Conservation (phyloP, 2,113 vertebrate genomes). For the Brachyistius frenatus region DNA sequence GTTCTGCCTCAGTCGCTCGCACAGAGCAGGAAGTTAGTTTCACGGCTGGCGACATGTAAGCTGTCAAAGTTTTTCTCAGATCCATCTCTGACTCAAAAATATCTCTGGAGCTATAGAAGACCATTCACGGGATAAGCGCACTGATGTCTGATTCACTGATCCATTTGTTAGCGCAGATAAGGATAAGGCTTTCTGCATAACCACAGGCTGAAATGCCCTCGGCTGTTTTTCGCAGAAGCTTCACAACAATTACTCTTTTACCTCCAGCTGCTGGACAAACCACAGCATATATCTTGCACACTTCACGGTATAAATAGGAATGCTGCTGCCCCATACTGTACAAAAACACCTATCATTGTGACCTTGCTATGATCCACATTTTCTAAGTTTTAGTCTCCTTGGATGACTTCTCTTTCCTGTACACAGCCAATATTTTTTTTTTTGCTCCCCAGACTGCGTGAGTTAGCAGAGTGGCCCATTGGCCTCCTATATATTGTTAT, state of each 20-base stretch:
- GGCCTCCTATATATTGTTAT: constrained; percentile 81
- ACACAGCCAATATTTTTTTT: constrained; percentile 51
- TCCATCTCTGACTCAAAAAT: constrained; percentile 67
- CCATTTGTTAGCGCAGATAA: constrained; percentile 68
- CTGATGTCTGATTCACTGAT: constrained; percentile 68
- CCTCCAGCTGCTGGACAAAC: constrained; percentile 41
- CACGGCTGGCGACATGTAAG: constrained; percentile 63
- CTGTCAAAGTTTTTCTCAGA: constrained; percentile 73
- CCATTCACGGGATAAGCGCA: constrained; percentile 59
- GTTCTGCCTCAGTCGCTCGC: constrained; percentile 61
- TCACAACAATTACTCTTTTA: constrained; percentile 52
- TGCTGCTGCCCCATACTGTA: constrained; percentile 7
- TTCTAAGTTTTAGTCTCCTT: constrained; percentile 76
- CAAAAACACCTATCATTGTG: constrained; percentile 29
- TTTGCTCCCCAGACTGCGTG: constrained; percentile 47
- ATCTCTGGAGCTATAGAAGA: constrained; percentile 59
- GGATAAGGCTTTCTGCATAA: constrained; percentile 50
- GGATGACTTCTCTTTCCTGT: constrained; percentile 65
- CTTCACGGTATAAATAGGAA: constrained; percentile 40
- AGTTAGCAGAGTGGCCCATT: constrained; percentile 69
- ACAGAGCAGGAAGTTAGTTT: constrained; percentile 68
- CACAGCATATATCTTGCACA: constrained; percentile 24
- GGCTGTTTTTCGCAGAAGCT: constrained; percentile 44
- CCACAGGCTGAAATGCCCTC: constrained; percentile 45
- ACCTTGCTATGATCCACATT: constrained; percentile 50